Base-by-base conservation (phyloP, 1,140 invertebrate species). In the Zaprionus africanus region DNA sequence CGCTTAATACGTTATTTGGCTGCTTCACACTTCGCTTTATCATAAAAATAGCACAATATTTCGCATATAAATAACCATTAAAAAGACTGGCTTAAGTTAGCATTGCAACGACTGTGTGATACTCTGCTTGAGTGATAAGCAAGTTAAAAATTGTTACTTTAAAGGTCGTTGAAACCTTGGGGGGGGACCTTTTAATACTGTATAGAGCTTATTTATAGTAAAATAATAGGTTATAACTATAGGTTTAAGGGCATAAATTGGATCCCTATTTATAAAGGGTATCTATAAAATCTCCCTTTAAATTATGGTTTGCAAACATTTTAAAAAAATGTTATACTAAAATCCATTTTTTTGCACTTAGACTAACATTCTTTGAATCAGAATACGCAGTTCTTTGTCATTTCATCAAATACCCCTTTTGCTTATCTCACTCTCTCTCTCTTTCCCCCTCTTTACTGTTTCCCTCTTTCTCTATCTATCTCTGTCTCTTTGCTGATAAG, bases 41-140 rank as follows among this genome's bases (percentile, higher is more conserved):
- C 75, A 78, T 78, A 74, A 69, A 80, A 80, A 79, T 66, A 68
- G 26, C 56, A 63, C 65, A 79, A 79, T 68, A 73, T 68, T 34
- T 41, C 46, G 59, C 64, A 71, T 64, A 78, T 80, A 75, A 78
- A 78, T 78, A 71, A 67, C 62, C 61, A 75, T 67, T 53, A n/a
- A 60, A 60, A 26, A 41, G 12, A 19, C 2, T 12, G 7, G 4
- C 5, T 24, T 15, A 2, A 11, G 0, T 51, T 0, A 6, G 11
- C 5, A 51, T 12, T 4, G 46, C 11, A 56, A 4, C 31, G 31
- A 57, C 72, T 38, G 4, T 17, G 0, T 28, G 15, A 51, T 66
- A 31, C 34, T 17, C 62, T 58, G 11, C 31, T 11, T 34, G 31
- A 3, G 9, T 4, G 7, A 34, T 11, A 31, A 31, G 2, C 2